Percentiles rank a stretch among this genome's conserved stretches.
phyloP scores from a whole-genome alignment of 2,797 vertebrate genomes.

The Lagocephalus sceleratus region DNA sequence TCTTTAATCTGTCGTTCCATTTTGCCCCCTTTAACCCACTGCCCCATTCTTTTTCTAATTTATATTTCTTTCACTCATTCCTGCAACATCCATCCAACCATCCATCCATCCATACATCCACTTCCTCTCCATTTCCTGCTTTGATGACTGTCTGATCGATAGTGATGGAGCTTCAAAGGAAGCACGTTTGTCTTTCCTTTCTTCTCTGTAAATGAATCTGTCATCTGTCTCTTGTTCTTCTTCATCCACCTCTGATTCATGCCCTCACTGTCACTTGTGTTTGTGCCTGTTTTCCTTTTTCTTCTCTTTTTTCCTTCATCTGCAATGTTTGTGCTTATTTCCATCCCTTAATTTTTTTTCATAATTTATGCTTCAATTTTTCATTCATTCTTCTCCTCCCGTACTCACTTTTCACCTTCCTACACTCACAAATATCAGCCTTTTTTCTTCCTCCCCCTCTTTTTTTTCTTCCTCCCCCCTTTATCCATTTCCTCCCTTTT shows the following conservation, averaged over 20 bases:
- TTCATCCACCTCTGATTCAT: neutral
- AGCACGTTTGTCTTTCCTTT: slow-evolving; percentile 3
- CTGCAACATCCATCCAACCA: neutral
- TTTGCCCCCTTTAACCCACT: neutral
- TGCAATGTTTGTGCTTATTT: neutral
- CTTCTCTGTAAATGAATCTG: neutral
- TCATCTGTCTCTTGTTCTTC: neutral
- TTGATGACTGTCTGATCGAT: slow-evolving; percentile 33
- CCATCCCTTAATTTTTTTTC: too few relatives aligned
- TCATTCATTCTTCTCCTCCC: neutral
- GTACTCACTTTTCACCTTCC: neutral
- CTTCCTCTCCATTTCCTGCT: slow-evolving; percentile 53
- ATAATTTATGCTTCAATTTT: too few relatives aligned
- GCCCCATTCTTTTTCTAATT: neutral
- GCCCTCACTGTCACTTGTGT: neutral
- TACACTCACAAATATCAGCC: neutral
- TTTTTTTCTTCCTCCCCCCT: neutral
- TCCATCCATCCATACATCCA: slow-evolving; percentile 10
- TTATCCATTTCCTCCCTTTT: slow-evolving; percentile 41
- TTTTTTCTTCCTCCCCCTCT: neutral
- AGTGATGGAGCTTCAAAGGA: slow-evolving; percentile 30
- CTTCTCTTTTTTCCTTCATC: slow-evolving; percentile 11
- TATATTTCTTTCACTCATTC: neutral
- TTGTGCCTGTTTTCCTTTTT: neutral
- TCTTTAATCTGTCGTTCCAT: too few relatives aligned